These are phyloP conservation scores for Potorous gilbertii DNA, from an alignment of 2,797 vertebrate species.

Conservation along the genomic window DNA sequence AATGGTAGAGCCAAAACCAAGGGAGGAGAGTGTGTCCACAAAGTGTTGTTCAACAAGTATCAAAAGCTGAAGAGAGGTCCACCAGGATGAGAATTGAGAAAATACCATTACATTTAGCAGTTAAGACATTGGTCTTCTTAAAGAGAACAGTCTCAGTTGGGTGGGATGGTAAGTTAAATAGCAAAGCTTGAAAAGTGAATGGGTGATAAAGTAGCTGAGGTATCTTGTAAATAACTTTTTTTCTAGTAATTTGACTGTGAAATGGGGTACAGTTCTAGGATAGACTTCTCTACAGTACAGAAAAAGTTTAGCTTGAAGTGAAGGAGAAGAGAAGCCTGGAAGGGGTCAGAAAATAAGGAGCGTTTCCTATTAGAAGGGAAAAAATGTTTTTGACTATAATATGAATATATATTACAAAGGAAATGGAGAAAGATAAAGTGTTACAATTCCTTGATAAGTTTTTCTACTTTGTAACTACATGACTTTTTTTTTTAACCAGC, in stretches of 20 bases:
- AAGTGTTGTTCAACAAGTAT: not conserved
- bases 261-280: not conserved
- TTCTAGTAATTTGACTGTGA: not conserved
- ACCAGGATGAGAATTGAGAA: not conserved
- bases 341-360: not conserved
- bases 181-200: not conserved
- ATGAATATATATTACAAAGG: constrained; percentile 23
- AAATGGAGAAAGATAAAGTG: constrained; percentile 40
- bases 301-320: not conserved
- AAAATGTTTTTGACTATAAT: not conserved
- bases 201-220: not conserved
- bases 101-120: not conserved
- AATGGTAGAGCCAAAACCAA: not conserved
- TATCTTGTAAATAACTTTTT: not conserved
- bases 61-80: not conserved
- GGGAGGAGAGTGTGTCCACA: not conserved
- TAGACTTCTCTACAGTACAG: not conserved
- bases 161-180: not conserved
- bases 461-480: not conserved
- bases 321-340: not conserved
- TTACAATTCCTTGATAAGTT: not conserved
- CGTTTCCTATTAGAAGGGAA: not conserved
- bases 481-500: not conserved
- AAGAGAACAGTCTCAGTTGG: not conserved
- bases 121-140: not conserved